Base-by-base conservation (phyloP, 2,888 invertebrate species). In the Dynastes grantii region DNA sequence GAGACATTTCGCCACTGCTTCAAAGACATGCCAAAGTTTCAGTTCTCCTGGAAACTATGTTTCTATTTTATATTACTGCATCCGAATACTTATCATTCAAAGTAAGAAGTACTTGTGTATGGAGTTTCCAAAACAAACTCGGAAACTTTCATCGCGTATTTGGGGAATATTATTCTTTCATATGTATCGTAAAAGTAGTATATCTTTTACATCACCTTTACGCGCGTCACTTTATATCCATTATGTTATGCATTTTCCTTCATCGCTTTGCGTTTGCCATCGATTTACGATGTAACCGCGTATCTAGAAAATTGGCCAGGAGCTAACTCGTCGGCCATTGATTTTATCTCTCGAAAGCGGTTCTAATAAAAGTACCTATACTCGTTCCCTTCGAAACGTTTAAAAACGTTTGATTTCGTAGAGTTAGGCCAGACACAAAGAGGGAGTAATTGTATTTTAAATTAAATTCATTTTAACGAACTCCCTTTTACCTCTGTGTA, bases 281-380 rank as follows among this genome's bases (percentile, higher is more conserved):
- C 37, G 58, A 32, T 73, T 61, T 58, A 73, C 58, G 58, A 3
- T 58, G 61, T 22, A 40, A 22, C 73, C 16, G 73, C 58, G 58
- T 73, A 73, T 73, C 73, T n/a, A 58, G 73, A 73, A 58, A 61
- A 73, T 73, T 61, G 73, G 45, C 22, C 58, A 58, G 58, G 40
- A 61, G 61, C 73, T 58, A 27, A 73, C 16, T 37, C 73, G 73
- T 73, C 61, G 22, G 58, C 22, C 73, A 58, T 73, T 73, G 73
- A 73, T 73, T 73, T 73, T 73, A 73, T 73, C 73, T 58, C 40
- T 40, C 45, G 16, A 58, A 58, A 73, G 45, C 73, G 13, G 40
- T 58, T 58, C 40, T 73, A 73, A 58, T 73, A 73, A 73, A 73
- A 16, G 61, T 73, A 73, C 58, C 71, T 71, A 55, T 71, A 29